phyloP scores from a whole-genome alignment of 2,888 invertebrate species.

The Antheraea yamamai region DNA sequence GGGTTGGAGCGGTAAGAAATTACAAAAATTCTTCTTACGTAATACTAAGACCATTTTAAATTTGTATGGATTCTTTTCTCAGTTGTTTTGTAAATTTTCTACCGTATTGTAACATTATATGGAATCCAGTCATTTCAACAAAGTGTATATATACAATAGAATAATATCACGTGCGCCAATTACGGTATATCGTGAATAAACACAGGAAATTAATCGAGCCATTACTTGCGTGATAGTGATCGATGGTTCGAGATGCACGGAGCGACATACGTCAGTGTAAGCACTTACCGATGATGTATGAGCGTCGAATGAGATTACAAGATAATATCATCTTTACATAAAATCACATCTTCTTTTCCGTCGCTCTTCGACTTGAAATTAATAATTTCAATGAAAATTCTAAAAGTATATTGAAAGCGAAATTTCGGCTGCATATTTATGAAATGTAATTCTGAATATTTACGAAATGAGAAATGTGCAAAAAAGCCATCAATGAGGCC shows the following conservation, averaged over 20 bases:
- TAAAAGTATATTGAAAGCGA: neutral
- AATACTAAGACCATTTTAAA: neutral
- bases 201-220: constrained; percentile 13
- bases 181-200: neutral
- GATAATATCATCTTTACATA: constrained; percentile 9
- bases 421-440: no score
- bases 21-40: no score
- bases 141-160: neutral
- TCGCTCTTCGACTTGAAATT: neutral
- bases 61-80: neutral
- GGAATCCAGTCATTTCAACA: neutral
- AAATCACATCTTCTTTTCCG: neutral
- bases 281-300: constrained; percentile 37
- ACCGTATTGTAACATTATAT: neutral
- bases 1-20: no score
- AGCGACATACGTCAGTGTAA: constrained; percentile 32
- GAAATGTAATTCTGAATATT: neutral
- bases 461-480: neutral
- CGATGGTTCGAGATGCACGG: constrained; percentile 24
- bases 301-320: constrained; percentile 17
- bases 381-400: neutral
- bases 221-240: constrained; percentile 29
- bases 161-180: constrained; percentile 2
- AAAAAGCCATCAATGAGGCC: neutral
- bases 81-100: neutral